Percentiles rank a stretch among this genome's conserved stretches.
Evolutionary conservation across 2,888 invertebrate genomes (phyloP).

Genomic region (Lingula anatina): DNA sequence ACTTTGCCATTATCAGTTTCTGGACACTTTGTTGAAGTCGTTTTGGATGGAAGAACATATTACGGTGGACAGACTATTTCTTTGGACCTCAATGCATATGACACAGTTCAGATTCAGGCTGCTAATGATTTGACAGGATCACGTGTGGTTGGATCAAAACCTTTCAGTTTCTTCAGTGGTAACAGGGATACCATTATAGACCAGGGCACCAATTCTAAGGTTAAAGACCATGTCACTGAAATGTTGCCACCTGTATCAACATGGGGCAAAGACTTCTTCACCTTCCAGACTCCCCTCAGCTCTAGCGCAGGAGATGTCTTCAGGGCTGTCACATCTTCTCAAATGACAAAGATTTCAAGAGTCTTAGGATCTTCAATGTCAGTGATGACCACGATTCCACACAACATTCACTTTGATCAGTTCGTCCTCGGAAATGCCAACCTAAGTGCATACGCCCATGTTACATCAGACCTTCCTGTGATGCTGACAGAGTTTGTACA

Average conservation of each 20-base stretch:
- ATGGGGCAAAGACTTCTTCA: constrained; percentile 16
- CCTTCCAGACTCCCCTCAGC: constrained; percentile 13
- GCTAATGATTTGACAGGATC: constrained; percentile 15
- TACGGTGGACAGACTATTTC: background rate
- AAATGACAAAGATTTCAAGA: too few species aligned
- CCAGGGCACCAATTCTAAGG: constrained; percentile 5
- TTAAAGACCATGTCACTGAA: constrained; percentile 20
- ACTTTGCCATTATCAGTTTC: background rate
- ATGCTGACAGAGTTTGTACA: too few species aligned
- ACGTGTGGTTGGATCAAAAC: constrained; percentile 7
- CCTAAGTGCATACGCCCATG: too few species aligned
- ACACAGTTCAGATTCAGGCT: constrained; percentile 6
- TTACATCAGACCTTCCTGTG: too few species aligned
- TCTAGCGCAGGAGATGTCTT: constrained; percentile 14
- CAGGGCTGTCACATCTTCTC: too few species aligned
- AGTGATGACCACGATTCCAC: too few species aligned
- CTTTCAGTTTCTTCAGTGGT: constrained; percentile 17
- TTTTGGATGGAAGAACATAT: background rate
- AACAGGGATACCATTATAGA: constrained; percentile 12
- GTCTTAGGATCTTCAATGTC: too few species aligned
- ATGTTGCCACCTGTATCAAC: constrained; percentile 13
- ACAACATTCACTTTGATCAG: too few species aligned
- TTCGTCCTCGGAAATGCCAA: too few species aligned
- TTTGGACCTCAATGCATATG: constrained; percentile 1
- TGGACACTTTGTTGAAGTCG: background rate